Evolutionary conservation across 2,888 invertebrate species (phyloP).

Genomic region (Salticus scenicus): DNA sequence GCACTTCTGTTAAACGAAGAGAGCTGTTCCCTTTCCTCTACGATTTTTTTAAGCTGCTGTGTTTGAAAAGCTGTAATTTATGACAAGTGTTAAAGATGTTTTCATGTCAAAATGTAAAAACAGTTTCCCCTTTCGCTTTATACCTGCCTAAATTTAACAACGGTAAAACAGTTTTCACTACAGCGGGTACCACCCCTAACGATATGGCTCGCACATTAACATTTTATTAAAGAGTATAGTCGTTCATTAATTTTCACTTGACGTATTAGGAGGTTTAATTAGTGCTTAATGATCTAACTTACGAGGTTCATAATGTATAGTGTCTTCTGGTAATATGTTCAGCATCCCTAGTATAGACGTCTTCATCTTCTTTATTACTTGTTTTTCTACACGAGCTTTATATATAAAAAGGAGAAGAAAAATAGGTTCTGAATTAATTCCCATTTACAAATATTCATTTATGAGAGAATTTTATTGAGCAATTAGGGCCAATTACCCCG

Average conservation of each 20-base stretch:
- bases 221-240: constrained; percentile 64
- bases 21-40: background rate
- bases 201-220: constrained; percentile 60
- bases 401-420: background rate
- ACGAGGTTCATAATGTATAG: constrained; percentile 41
- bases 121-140: constrained; percentile 36
- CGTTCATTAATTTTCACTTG: constrained; percentile 63
- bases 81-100: constrained; percentile 44
- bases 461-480: constrained; percentile 60
- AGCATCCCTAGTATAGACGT: constrained; percentile 32
- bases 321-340: background rate
- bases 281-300: constrained; percentile 64
- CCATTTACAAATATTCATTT: constrained; percentile 58
- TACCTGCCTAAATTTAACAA: constrained; percentile 51
- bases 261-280: constrained; percentile 65
- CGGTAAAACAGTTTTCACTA: constrained; percentile 39
- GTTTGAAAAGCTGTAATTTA: constrained; percentile 54
- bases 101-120: constrained; percentile 44
- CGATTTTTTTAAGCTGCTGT: constrained; percentile 1
- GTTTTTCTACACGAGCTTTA: constrained; percentile 39
- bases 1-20: constrained; percentile 7
- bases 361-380: constrained; percentile 45
- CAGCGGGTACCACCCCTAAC: constrained; percentile 45
- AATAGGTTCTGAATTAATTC: constrained; percentile 45
- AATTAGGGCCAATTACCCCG: constrained; percentile 55